These are phyloP conservation scores for Laspeyria flexula DNA, from an alignment of 2,888 invertebrate genomes.

Conservation along the genomic window DNA sequence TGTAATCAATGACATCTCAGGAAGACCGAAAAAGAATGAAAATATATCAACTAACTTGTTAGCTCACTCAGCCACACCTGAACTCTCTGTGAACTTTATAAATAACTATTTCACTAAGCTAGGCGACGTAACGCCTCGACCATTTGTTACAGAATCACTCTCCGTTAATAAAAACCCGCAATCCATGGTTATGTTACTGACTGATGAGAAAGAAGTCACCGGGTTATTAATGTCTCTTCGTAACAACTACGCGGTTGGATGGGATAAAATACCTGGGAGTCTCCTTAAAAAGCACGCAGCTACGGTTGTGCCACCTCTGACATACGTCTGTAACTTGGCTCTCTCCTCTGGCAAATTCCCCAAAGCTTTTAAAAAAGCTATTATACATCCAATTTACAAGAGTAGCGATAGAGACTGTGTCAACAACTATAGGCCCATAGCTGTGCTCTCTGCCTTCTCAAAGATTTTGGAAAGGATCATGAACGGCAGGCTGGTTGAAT, in stretches of 20 bases:
- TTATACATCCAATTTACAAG: conserved; percentile 25
- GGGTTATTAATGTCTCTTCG: conserved; percentile 1
- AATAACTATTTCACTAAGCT: conserved; percentile 3
- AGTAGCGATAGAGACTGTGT: conserved; percentile 20
- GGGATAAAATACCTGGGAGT: conserved; percentile 9
- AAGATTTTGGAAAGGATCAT: conserved; percentile 28
- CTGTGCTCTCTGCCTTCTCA: conserved; percentile 19
- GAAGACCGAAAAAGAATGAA: background rate
- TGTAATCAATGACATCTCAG: conserved; percentile 1
- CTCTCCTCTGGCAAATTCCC: conserved; percentile 20
- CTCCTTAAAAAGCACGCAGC: conserved; percentile 5
- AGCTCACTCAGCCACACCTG: background rate
- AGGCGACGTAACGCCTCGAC: background rate
- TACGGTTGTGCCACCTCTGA: conserved; percentile 8
- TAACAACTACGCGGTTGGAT: conserved; percentile 4
- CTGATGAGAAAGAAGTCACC: conserved; percentile 9
- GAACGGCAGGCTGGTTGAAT: conserved; percentile 10
- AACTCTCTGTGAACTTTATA: background rate
- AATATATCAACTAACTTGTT: background rate
- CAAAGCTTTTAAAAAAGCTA: conserved; percentile 18
- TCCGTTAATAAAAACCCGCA: background rate
- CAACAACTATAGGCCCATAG: conserved; percentile 31
- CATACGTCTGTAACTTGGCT: conserved; percentile 9
- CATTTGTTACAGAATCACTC: background rate
- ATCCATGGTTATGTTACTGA: background rate